Base-by-base conservation (phyloP, 2,888 invertebrate species). In the Diplolepis rosae region DNA sequence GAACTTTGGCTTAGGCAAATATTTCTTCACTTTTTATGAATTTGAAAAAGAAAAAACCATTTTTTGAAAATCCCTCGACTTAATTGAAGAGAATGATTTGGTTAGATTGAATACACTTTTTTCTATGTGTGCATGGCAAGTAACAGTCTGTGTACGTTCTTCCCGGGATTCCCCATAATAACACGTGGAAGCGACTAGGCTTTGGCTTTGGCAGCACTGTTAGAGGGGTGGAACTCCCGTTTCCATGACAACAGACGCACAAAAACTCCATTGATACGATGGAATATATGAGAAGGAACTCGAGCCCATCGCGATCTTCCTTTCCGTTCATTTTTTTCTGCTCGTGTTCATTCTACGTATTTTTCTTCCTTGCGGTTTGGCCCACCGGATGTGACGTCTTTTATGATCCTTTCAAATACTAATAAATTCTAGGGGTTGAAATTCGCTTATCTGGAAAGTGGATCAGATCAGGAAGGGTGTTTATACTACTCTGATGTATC, bases 221-320 rank as follows among this genome's bases (percentile, higher is more conserved):
- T 70, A 71, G 75, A 70, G 75, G 79, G 79, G 77, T 79, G 76
- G 75, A 71, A 80, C 72, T 51, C 69, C 72, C 76, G 83, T 86
- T 76, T 75, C 80, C 82, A 85, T 85, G 84, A 79, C 82, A 83
- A 84, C 86, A 81, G 85, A 84, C 85, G 79, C 81, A 79, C 84
- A 85, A 84, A 84, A 85, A 85, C 80, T 77, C 77, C 79, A 83
- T 81, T 83, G 83, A 83, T 81, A 81, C 74, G 71, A 73, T 61
- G 74, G 74, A 75, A 77, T 71, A 75, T 74, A 72, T 39, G 48
- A 51, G 45, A 27, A 39, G 52, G 52, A 52, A 52, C 30, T 52
- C 52, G 15, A 50, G 50, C 30, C 52, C 52, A 52, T 52, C 30
- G 30, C 52, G 52, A 52, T 52, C 52, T 52, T 52, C 52, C 52